These are phyloP conservation scores for Actinia equina DNA, from an alignment of 64 coral and sea anemone species.

Conservation along the genomic window DNA sequence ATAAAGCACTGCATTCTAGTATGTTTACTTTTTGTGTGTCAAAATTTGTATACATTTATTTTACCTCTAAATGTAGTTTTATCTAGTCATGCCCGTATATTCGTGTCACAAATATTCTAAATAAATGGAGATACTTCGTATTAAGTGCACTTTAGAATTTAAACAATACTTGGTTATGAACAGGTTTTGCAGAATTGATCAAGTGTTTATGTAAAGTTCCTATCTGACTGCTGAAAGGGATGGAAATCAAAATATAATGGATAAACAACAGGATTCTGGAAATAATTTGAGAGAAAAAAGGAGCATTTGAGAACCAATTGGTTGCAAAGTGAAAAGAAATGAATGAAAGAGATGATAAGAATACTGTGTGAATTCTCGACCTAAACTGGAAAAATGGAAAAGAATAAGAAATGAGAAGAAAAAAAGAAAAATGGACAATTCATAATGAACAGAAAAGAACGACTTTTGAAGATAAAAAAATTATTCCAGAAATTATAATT, in stretches of 20 bases:
- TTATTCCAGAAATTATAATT: not conserved
- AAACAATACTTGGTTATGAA: too few relatives aligned
- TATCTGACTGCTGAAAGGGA: too few relatives aligned
- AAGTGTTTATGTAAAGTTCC: too few relatives aligned
- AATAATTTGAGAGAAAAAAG: not conserved
- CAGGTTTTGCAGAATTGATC: too few relatives aligned
- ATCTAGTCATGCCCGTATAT: too few relatives aligned
- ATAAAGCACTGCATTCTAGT: too few relatives aligned
- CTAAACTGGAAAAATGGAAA: not conserved
- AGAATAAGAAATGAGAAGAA: not conserved
- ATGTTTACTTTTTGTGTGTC: too few relatives aligned
- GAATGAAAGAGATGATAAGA: not conserved
- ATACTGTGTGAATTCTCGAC: not conserved
- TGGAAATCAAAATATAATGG: not conserved
- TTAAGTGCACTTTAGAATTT: too few relatives aligned
- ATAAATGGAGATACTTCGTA: too few relatives aligned
- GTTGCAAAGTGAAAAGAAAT: not conserved
- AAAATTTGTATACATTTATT: too few relatives aligned
- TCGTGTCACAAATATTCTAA: too few relatives aligned
- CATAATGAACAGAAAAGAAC: not conserved
- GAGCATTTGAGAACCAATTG: not conserved
- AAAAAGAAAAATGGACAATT: not conserved
- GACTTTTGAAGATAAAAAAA: not conserved
- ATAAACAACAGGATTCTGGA: not conserved
- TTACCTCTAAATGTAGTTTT: too few relatives aligned